These are phyloP conservation scores for Agrypnia vestita DNA, from an alignment of 1,140 invertebrate species.

Conservation along the genomic window DNA sequence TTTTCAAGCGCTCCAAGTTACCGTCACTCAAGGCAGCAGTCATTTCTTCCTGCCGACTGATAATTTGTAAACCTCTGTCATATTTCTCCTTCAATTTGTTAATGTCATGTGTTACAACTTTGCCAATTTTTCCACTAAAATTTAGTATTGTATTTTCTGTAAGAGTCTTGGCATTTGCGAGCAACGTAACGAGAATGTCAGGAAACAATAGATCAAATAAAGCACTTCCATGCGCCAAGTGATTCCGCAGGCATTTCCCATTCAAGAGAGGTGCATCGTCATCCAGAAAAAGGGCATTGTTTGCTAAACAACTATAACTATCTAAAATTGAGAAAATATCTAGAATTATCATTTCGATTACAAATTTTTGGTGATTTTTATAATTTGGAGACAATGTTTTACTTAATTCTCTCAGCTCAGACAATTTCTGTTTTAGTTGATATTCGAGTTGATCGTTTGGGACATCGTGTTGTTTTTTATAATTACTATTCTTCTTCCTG, in stretches of 20 bases:
- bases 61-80: neutral
- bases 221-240: constrained; percentile 4
- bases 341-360: neutral
- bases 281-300: neutral
- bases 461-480: too few species aligned
- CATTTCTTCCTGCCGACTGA: neutral
- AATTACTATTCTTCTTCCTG: too few species aligned
- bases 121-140: neutral
- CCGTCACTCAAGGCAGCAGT: neutral
- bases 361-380: neutral
- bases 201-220: neutral
- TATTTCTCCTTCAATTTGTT: neutral
- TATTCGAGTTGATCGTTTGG: too few species aligned
- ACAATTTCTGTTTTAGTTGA: too few species aligned
- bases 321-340: neutral
- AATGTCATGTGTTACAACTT: neutral
- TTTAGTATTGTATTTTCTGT: neutral
- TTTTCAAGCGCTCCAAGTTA: neutral
- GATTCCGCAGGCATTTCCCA: constrained; percentile 7
- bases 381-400: neutral
- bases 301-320: neutral
- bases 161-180: neutral
- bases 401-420: neutral
- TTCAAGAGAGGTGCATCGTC: neutral
- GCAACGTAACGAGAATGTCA: neutral